Percentiles rank a stretch among this genome's conserved stretches.
Conservation (phyloP, 2,888 invertebrate genomes). For the Tachina grossa region DNA sequence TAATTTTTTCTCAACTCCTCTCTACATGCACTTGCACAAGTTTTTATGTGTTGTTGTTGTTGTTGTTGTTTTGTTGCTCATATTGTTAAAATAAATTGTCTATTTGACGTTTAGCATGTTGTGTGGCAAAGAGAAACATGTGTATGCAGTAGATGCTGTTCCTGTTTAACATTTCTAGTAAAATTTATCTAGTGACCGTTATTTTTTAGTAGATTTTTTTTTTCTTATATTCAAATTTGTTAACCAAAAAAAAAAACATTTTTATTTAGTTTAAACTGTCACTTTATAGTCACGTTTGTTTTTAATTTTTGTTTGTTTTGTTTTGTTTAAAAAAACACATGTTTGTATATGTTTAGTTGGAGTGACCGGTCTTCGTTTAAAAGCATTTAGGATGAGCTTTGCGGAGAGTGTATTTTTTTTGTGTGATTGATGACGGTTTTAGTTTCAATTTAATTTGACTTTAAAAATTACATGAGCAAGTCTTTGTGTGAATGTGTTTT, state of each 20-base stretch:
- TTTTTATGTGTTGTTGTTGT: background rate
- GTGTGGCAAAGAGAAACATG: conserved; percentile 26
- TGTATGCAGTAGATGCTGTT: conserved; percentile 20
- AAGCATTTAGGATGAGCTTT: conserved; percentile 55
- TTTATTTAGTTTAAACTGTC: conserved; percentile 59
- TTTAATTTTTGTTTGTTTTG: conserved; percentile 1
- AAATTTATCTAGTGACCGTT: conserved; percentile 54
- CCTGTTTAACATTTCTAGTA: conserved; percentile 55
- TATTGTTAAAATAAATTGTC: conserved; percentile 56
- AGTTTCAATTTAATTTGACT: conserved; percentile 58
- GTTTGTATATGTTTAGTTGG: conserved; percentile 63
- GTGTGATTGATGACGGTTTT: conserved; percentile 67
- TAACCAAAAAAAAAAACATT: conserved; percentile 9
- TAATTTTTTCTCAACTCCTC: background rate
- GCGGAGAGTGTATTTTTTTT: conserved; percentile 8
- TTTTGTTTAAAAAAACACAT: conserved; percentile 41
- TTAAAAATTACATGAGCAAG: conserved; percentile 24
- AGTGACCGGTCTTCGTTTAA: conserved; percentile 40
- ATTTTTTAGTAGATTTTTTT: conserved; percentile 21
- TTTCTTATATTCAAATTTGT: conserved; percentile 10
- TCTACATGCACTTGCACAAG: background rate
- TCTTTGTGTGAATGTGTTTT: conserved; percentile 14
- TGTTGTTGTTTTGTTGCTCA: conserved; percentile 7
- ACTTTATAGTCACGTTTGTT: conserved; percentile 67
- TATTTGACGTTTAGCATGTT: conserved; percentile 41